Conservation (phyloP, 1,140 invertebrate genomes). For the Cydia splendana region DNA sequence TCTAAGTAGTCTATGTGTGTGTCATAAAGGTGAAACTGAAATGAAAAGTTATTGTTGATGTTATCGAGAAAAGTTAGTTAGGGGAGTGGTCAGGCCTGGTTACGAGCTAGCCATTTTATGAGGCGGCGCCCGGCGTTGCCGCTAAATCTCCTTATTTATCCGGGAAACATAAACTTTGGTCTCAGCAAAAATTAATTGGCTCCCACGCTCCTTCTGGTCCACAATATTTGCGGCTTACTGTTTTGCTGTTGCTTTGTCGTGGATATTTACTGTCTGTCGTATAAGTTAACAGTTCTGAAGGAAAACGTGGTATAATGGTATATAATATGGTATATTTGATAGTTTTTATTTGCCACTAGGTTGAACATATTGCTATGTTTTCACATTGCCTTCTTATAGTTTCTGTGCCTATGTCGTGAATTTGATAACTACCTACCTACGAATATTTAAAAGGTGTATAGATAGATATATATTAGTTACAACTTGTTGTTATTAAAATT, state of each 20-base stretch:
- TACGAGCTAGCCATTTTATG: constrained; percentile 72
- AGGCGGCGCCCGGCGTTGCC: constrained; percentile 61
- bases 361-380: neutral
- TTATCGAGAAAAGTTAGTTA: constrained; percentile 63
- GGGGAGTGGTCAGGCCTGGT: constrained; percentile 58
- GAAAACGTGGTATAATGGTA: neutral
- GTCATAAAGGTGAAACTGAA: constrained; percentile 19
- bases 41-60: constrained; percentile 28
- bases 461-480: no score
- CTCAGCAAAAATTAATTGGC: constrained; percentile 78
- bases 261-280: constrained; percentile 45
- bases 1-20: neutral
- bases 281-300: constrained; percentile 24
- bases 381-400: constrained; percentile 5
- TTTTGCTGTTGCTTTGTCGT: constrained; percentile 55
- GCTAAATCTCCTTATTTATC: constrained; percentile 78
- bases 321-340: neutral
- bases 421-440: no score
- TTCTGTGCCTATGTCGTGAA: neutral
- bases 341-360: neutral
- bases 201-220: constrained; percentile 68
- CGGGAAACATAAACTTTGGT: constrained; percentile 74
- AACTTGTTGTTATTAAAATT: no score
- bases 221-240: constrained; percentile 66
- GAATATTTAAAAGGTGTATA: no score